A percentile compares a stretch with the other conserved stretches of the same genome.
These are phyloP conservation scores for Larimichthys crocea DNA, from an alignment of 2,113 vertebrate genomes.

Conservation along the genomic window DNA sequence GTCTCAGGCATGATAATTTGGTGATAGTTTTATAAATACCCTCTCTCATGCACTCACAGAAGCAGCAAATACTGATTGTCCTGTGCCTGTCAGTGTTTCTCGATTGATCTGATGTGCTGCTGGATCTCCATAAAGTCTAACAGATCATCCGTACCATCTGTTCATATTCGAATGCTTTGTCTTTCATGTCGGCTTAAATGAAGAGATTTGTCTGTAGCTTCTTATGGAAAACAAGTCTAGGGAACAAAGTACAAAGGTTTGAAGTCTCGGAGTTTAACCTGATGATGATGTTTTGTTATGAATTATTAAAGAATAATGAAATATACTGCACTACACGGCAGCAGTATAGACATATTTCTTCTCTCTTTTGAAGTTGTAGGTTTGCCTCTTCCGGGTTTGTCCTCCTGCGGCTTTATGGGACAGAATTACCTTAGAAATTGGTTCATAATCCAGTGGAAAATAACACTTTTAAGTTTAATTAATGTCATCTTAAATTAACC, in stretches of 20 bases:
- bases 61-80: slow-evolving; percentile 32
- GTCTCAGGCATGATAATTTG: slow-evolving; percentile 68
- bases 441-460: background rate
- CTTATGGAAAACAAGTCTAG: background rate
- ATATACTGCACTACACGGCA: background rate
- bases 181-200: slow-evolving; percentile 23
- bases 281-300: background rate
- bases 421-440: background rate
- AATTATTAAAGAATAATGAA: background rate
- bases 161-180: slow-evolving; percentile 36
- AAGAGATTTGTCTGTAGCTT: slow-evolving; percentile 10
- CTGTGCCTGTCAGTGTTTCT: slow-evolving; percentile 27
- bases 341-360: background rate
- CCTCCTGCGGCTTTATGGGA: background rate
- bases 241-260: background rate
- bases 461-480: background rate
- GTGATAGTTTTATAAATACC: slow-evolving; percentile 57
- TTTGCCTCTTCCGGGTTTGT: background rate
- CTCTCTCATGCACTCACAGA: slow-evolving; percentile 26
- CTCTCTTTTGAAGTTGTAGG: background rate
- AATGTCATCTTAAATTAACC: background rate
- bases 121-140: slow-evolving; percentile 15
- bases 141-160: slow-evolving; percentile 54
- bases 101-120: slow-evolving; percentile 32
- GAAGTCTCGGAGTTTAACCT: background rate